A percentile compares a stretch with the other conserved stretches of the same genome.
These are phyloP conservation scores for Pitangus sulphuratus DNA, from an alignment of 2,797 vertebrate genomes.

Conservation along the genomic window DNA sequence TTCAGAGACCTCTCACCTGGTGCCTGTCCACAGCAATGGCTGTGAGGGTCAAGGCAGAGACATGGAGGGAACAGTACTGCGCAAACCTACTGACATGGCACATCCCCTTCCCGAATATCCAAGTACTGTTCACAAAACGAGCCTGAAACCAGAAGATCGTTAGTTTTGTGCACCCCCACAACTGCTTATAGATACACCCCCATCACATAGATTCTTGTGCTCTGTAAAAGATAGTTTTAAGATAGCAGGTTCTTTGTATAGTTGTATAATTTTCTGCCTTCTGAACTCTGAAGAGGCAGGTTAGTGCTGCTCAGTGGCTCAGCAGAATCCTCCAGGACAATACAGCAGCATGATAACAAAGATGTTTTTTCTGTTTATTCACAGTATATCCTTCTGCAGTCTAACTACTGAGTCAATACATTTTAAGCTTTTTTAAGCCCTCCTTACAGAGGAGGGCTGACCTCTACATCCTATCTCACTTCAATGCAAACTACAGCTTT, in stretches of 20 bases:
- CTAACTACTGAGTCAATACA: background rate
- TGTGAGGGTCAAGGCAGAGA: constrained; percentile 91
- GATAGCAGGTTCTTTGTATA: background rate
- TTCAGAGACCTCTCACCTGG: constrained; percentile 80
- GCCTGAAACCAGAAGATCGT: constrained; percentile 74
- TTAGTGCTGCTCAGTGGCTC: background rate
- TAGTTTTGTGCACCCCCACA: background rate
- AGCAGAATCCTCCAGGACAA: background rate
- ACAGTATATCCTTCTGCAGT: background rate
- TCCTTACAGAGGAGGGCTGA: background rate
- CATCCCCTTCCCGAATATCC: constrained; percentile 93
- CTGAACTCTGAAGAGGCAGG: background rate
- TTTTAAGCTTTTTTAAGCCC: background rate
- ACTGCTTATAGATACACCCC: background rate
- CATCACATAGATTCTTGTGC: background rate
- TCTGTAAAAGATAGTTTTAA: background rate
- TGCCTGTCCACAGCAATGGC: constrained; percentile 92
- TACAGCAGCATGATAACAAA: rapidly evolving
- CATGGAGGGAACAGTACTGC: constrained; percentile 93
- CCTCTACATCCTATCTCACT: background rate
- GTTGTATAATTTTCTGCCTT: background rate
- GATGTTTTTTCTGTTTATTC: background rate
- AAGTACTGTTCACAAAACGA: constrained; percentile 92
- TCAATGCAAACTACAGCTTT: background rate
- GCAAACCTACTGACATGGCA: constrained; percentile 94